phyloP scores from a whole-genome alignment of 2,113 vertebrate species.

The Apteryx mantelli region DNA sequence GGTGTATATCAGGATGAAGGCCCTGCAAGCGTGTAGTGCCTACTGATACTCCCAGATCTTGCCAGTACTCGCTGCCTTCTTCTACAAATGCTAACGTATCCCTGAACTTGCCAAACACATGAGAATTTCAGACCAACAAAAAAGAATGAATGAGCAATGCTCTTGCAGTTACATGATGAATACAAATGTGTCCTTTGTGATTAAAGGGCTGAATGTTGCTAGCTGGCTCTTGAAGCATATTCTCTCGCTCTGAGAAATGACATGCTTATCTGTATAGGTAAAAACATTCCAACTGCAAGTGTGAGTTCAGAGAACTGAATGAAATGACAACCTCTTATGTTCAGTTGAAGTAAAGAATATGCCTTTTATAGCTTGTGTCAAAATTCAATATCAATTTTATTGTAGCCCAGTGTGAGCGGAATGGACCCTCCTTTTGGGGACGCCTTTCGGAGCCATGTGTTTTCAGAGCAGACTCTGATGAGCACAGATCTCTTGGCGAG shows the following conservation, averaged over 20 bases:
- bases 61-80: neutral
- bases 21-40: neutral
- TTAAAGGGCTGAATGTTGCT: neutral
- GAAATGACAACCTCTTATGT: neutral
- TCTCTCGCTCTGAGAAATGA: neutral
- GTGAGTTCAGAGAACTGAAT: neutral
- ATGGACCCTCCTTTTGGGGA: conserved; percentile 99
- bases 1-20: neutral
- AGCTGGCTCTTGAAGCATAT: neutral
- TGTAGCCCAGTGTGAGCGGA: conserved; percentile 94
- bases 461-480: conserved; percentile 97
- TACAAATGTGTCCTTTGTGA: neutral
- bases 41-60: neutral
- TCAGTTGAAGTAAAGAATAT: neutral
- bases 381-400: conserved; percentile 19
- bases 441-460: conserved; percentile 95
- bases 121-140: neutral
- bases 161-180: conserved; percentile 19
- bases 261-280: neutral
- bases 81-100: neutral
- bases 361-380: neutral
- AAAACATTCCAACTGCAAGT: neutral
- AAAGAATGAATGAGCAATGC: conserved; percentile 26
- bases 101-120: neutral
- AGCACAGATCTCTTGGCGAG: conserved; percentile 96